A percentile compares a stretch with the other conserved stretches of the same genome.
phyloP scores from a whole-genome alignment of 2,888 invertebrate species.

The Stenodema calcarata region DNA sequence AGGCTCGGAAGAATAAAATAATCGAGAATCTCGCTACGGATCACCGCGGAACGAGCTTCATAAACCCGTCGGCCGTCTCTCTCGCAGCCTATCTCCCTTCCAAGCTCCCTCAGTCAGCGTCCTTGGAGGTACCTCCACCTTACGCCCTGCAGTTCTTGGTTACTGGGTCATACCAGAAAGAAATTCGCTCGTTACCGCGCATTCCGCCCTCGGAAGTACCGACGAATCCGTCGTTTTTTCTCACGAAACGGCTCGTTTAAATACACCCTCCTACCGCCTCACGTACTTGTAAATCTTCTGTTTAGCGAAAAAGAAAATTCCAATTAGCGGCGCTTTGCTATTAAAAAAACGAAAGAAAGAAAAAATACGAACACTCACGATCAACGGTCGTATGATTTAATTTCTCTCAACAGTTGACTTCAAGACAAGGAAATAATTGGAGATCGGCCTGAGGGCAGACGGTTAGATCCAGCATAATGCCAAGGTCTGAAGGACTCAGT shows the following conservation, averaged over 20 bases:
- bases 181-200: constrained; percentile 16
- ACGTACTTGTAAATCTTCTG: neutral
- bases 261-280: neutral
- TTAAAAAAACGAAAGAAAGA: neutral
- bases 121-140: neutral
- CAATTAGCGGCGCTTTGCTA: neutral
- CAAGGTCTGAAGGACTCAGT: constrained; percentile 43
- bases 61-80: constrained; percentile 1
- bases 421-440: constrained; percentile 37
- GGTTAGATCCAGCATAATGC: constrained; percentile 44
- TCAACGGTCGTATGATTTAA: neutral
- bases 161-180: constrained; percentile 34
- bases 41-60: neutral
- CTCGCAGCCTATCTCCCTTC: neutral
- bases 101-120: neutral
- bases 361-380: neutral
- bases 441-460: constrained; percentile 46
- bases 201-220: neutral
- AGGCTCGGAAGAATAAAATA: neutral
- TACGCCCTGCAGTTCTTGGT: constrained; percentile 26
- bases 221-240: neutral
- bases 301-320: neutral
- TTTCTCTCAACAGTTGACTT: neutral
- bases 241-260: neutral
- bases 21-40: constrained; percentile 17